Percentiles rank a stretch among this genome's conserved stretches.
Evolutionary conservation across 2,113 vertebrate species (phyloP).

Genomic region (Onychostruthus taczanowskii): DNA sequence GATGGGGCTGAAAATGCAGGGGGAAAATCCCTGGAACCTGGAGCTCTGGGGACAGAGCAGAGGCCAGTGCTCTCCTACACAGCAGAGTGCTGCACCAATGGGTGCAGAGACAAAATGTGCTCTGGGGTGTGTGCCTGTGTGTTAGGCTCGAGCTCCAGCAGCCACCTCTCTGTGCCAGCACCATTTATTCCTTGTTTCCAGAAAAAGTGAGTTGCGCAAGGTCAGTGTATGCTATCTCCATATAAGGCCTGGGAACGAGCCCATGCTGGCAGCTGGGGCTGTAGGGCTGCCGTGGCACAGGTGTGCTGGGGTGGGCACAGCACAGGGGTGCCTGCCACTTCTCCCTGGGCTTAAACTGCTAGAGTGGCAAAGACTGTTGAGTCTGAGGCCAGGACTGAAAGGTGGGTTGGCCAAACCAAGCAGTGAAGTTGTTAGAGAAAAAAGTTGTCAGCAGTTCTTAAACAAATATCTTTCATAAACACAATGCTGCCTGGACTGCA

Average conservation of each 20-base stretch:
- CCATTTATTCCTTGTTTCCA: background rate
- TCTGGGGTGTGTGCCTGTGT: fast-evolving
- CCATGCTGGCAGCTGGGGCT: fast-evolving
- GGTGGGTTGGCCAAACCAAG: background rate
- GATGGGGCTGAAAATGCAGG: background rate
- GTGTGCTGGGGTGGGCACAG: fast-evolving
- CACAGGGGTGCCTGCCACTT: background rate
- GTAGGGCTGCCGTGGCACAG: background rate
- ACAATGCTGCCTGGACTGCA: background rate
- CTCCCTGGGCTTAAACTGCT: background rate
- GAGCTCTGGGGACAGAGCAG: background rate
- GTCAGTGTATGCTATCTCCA: background rate
- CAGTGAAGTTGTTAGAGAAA: background rate
- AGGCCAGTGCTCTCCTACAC: fast-evolving
- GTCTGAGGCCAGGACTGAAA: background rate
- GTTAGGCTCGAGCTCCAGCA: background rate
- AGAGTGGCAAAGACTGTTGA: background rate
- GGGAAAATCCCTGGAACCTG: background rate
- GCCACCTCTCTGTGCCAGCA: background rate
- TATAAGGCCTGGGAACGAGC: background rate
- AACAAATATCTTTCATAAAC: slow-evolving; percentile 18
- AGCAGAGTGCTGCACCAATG: background rate
- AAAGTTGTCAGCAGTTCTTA: slow-evolving; percentile 32
- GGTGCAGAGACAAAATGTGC: fast-evolving
- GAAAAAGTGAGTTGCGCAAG: background rate